Base-by-base conservation (phyloP, 2,797 vertebrate species). In the Rhyacichthys aspro region DNA sequence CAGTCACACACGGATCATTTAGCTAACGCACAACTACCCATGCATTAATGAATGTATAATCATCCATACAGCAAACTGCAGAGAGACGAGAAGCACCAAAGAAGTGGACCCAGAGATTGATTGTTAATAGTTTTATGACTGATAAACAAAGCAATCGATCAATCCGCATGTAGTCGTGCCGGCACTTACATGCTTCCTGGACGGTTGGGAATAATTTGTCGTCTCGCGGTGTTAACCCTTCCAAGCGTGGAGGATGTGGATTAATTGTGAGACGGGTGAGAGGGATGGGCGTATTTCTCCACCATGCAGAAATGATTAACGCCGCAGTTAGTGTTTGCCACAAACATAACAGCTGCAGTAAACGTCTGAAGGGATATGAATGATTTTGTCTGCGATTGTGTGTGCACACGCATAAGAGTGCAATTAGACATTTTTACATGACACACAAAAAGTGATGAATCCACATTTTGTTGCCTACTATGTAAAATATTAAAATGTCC, bases 111-210 rank as follows among this genome's bases (percentile, higher is more conserved):
- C 16, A 74, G 61, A 88, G 89, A 91, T 90, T 87, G 90, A 93
- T 91, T 86, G 86, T 86, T 88, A 90, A 91, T 86, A 88, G 81
- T 84, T 91, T 91, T 90, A 91, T 91, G 86, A 92, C 86, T 78
- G 83, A 91, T 91, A 92, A 91, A 93, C 90, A 91, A 91, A 90
- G 86, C 86, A 87, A 92, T 92, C 85, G 87, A 92, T 92, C 91
- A 92, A 90, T 91, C 87, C 32, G 65, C 16, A 71, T 49, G 64
- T 63, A 76, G 86, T 73, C 18, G 19, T 41, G 66, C 78, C 82
- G 82, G 82, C 83, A 79, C 77, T 83, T 84, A 83, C 86, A 82
- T 54, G 77, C 70, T 80, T 89, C 70, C 78, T 69, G 72, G 83
- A 83, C 48, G 74, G 76, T 68, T 76, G 84, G 76, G 79, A 81